Percentiles rank a stretch among this genome's conserved stretches.
phyloP scores from a whole-genome alignment of 2,113 vertebrate genomes.

The Microtus ochrogaster region DNA sequence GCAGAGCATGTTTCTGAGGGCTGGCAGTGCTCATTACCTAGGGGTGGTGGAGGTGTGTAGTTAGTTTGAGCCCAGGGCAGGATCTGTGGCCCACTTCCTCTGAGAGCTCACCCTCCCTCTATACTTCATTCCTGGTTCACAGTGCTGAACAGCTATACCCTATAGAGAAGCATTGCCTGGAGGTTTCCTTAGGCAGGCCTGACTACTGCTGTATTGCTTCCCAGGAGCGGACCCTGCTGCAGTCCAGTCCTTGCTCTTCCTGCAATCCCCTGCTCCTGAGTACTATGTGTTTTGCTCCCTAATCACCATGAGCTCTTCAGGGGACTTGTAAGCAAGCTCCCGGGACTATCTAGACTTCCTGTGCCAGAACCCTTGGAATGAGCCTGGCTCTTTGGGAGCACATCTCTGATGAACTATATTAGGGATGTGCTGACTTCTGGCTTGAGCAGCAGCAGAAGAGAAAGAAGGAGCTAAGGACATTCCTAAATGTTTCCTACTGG shows the following conservation, averaged over 20 bases:
- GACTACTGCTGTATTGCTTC: background rate
- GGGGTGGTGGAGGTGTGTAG: background rate
- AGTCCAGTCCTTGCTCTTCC: background rate
- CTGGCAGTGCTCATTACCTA: background rate
- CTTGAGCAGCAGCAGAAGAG: background rate
- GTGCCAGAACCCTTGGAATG: background rate
- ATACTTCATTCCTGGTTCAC: background rate
- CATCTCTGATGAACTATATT: background rate
- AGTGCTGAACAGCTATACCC: background rate
- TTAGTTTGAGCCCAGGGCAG: background rate
- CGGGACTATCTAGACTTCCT: background rate
- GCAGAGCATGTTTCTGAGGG: background rate
- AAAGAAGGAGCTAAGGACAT: background rate
- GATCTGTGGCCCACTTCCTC: background rate
- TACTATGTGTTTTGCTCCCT: background rate
- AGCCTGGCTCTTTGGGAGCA: background rate
- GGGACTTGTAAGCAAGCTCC: background rate
- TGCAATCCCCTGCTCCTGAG: fast-evolving
- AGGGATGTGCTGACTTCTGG: background rate
- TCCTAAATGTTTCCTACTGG: background rate
- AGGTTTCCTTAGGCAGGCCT: background rate
- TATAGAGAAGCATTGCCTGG: background rate
- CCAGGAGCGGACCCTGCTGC: background rate
- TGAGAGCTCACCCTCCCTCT: no score
- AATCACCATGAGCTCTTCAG: background rate